Percentiles rank a stretch among this genome's conserved stretches.
phyloP scores from a whole-genome alignment of 2,113 vertebrate genomes.

The Vombatus ursinus region DNA sequence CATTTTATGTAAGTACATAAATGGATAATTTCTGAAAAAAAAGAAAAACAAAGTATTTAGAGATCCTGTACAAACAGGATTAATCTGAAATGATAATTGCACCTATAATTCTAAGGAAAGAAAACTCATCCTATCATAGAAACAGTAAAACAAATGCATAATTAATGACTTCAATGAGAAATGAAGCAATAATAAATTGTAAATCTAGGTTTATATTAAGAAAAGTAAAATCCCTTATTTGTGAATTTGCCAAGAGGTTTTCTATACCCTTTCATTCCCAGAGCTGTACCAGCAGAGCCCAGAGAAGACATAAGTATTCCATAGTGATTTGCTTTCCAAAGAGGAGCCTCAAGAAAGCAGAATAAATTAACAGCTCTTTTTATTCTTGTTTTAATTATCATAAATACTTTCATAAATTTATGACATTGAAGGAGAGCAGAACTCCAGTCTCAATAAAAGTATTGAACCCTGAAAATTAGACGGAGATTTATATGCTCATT shows the following conservation, averaged over 20 bases:
- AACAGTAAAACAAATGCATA: conserved; percentile 22
- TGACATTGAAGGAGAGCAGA: conserved; percentile 63
- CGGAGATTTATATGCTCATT: conserved; percentile 70
- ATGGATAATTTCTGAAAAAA: conserved; percentile 7
- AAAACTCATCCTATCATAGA: neutral
- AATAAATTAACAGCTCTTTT: conserved; percentile 49
- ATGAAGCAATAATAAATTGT: conserved; percentile 35
- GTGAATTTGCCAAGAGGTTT: neutral
- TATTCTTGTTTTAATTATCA: conserved; percentile 63
- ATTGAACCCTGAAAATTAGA: conserved; percentile 71
- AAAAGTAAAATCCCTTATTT: neutral
- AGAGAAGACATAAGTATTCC: conserved; percentile 2
- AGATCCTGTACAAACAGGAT: conserved; percentile 19
- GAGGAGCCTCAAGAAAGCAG: conserved; percentile 21
- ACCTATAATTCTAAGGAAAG: conserved; percentile 16
- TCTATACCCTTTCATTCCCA: neutral
- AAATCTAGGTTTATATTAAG: neutral
- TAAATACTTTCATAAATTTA: conserved; percentile 68
- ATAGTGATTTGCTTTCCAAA: conserved; percentile 15
- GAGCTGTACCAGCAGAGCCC: neutral
- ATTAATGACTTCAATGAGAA: conserved; percentile 35
- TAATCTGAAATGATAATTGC: conserved; percentile 27
- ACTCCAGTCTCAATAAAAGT: conserved; percentile 68
- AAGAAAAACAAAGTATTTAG: neutral
- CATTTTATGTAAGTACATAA: conserved; percentile 38